Evolutionary conservation across 2,888 invertebrate species (phyloP), one percentile per base, ranked within the genome.

Genomic region (Lepetodrilus schrolli): DNA sequence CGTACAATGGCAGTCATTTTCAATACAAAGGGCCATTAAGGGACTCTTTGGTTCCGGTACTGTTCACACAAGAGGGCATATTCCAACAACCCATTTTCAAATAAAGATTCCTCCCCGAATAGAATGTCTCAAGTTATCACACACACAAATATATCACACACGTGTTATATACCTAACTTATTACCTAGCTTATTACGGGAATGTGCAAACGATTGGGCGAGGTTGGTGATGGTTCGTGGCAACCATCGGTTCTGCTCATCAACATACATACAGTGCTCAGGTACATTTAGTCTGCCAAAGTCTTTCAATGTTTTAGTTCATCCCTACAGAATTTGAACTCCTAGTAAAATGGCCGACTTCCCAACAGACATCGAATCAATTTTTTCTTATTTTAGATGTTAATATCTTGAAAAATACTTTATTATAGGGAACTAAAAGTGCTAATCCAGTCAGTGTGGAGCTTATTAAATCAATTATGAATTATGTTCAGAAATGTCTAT

Each of bases 81-180:
- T n/a, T n/a, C n/a, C n/a, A n/a, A n/a, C n/a, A n/a, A n/a, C n/a
- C n/a, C 8, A 13, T 43, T 23, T 58, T 58, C 58, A 58, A 34
- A 58, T 34, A 26, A 23, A 58, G 58, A 58, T n/a, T 34, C 30
- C 58, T 58, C 58, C 58, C 58, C 34, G 58, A 58, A 58, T 58
- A 34, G 10, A 34, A 30, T 58, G 26, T 58, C 58, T 30, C 17
- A 30, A 30, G 30, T 26, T 58, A 58, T 58, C 26, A 58, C 58
- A 30, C 26, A 23, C 58, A 58, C 34, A 58, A 2, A 58, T 58
- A 58, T 30, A 58, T 58, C n/a, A n/a, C n/a, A n/a, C n/a, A n/a
- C n/a, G n/a, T n/a, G n/a, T 26, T 58, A 58, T n/a, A 13, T 30
- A 58, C 58, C 58, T 58, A 58, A n/a, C n/a, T n/a, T n/a, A n/a